Percentiles rank a stretch among this genome's conserved stretches.
These are phyloP conservation scores for Muntiacus muntjak DNA, from an alignment of 2,113 vertebrate species.

Conservation along the genomic window DNA sequence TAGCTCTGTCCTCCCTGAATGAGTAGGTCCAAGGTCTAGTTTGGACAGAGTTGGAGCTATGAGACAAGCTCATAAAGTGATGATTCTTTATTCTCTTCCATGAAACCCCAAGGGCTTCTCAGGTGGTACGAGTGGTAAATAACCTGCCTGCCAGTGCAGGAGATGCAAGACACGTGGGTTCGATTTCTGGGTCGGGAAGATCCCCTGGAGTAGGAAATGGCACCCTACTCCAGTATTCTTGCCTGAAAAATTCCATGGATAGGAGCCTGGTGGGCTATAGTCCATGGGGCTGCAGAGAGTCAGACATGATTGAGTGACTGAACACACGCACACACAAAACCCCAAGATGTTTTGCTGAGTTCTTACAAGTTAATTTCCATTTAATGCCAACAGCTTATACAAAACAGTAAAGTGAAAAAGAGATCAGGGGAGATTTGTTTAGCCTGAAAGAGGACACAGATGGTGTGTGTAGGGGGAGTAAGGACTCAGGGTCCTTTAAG, in stretches of 20 bases:
- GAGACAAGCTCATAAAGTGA: neutral
- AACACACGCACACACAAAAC: neutral
- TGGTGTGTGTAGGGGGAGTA: neutral
- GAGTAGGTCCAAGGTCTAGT: neutral
- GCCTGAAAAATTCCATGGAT: neutral
- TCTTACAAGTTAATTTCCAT: neutral
- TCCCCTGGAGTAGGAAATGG: neutral
- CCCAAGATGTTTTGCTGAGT: fast-evolving
- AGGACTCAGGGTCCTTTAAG: neutral
- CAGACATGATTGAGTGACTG: neutral
- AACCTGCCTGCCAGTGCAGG: neutral
- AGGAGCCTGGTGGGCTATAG: neutral
- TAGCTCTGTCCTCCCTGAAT: neutral
- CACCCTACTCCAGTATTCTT: neutral
- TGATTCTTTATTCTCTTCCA: neutral
- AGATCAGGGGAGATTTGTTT: neutral
- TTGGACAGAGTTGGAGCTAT: neutral
- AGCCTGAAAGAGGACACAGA: neutral
- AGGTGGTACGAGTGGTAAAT: neutral
- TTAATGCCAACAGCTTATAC: neutral
- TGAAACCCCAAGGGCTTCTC: neutral
- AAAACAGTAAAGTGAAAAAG: neutral
- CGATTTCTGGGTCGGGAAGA: neutral
- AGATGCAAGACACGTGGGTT: neutral
- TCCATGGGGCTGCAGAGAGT: neutral